These are phyloP conservation scores for Myotis lucifugus DNA, from an alignment of 2,113 vertebrate species.

Conservation along the genomic window DNA sequence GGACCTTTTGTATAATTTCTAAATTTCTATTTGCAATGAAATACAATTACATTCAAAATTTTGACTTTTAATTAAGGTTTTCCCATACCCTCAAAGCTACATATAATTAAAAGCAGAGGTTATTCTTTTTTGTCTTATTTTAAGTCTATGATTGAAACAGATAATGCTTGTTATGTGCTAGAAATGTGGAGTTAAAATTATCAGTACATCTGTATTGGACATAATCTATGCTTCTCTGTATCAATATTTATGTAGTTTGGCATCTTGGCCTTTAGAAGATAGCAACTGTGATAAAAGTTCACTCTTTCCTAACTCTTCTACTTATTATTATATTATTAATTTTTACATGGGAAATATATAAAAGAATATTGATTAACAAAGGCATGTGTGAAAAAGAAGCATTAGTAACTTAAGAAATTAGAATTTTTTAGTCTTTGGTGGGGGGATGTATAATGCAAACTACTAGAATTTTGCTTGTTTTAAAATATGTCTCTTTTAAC, in stretches of 20 bases:
- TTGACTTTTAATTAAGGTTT: neutral
- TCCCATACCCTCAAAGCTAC: neutral
- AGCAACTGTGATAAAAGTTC: neutral
- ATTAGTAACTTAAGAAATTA: neutral
- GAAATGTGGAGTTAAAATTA: neutral
- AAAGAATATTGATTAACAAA: neutral
- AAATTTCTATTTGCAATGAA: neutral
- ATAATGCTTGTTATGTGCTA: neutral
- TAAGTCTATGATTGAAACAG: neutral
- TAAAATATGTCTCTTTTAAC: neutral
- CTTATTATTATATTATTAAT: neutral
- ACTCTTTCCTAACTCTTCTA: neutral
- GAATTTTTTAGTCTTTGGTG: neutral
- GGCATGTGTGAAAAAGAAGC: neutral
- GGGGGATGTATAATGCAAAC: neutral
- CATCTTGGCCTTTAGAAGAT: neutral
- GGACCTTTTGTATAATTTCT: neutral
- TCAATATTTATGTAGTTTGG: neutral
- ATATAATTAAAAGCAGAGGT: neutral
- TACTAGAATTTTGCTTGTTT: neutral
- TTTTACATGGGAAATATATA: neutral
- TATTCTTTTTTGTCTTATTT: neutral
- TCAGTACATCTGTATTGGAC: neutral
- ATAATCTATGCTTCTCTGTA: neutral
- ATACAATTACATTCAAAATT: neutral